A percentile compares a stretch with the other conserved stretches of the same genome.
Evolutionary conservation across 35 echinoderm and acorn worm genomes (phyloP).

Genomic region (Eucidaris tribuloides): DNA sequence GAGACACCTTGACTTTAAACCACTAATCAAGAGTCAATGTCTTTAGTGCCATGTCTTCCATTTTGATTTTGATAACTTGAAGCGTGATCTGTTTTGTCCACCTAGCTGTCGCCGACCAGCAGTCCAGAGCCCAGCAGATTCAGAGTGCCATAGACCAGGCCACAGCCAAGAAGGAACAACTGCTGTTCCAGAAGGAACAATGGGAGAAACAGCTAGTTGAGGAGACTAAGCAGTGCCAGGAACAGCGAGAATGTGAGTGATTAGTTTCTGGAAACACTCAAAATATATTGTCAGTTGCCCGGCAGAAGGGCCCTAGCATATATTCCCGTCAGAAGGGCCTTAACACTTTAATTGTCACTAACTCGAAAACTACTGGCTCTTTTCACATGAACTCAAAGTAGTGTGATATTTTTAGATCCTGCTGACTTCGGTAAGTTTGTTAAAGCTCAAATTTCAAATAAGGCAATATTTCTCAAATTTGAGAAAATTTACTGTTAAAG

Average conservation of each 20-base stretch:
- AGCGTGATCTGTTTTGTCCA: too few relatives aligned
- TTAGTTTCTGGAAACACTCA: background rate
- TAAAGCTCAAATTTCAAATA: background rate
- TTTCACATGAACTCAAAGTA: too few relatives aligned
- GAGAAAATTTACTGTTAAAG: too few relatives aligned
- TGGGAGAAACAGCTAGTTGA: slow-evolving; percentile 34
- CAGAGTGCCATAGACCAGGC: slow-evolving; percentile 40
- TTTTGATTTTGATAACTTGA: too few relatives aligned
- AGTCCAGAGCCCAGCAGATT: slow-evolving; percentile 38
- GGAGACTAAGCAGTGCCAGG: slow-evolving; percentile 23
- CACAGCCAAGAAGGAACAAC: slow-evolving; percentile 15
- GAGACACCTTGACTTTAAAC: too few relatives aligned
- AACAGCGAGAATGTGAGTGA: slow-evolving; percentile 68
- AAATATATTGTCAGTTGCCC: too few relatives aligned
- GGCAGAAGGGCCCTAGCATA: background rate
- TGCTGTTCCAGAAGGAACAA: slow-evolving; percentile 78
- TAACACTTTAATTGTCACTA: background rate
- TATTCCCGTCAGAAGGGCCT: too few relatives aligned
- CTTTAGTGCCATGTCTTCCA: too few relatives aligned
- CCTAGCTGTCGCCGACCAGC: slow-evolving; percentile 45
- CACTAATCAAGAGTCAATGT: too few relatives aligned
- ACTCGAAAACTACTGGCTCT: too few relatives aligned
- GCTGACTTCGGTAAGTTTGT: background rate
- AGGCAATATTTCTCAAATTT: too few relatives aligned
- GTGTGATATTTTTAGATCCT: too few relatives aligned